Conservation (phyloP, 2,113 vertebrate species). For the Microcebus lehilahytsara region DNA sequence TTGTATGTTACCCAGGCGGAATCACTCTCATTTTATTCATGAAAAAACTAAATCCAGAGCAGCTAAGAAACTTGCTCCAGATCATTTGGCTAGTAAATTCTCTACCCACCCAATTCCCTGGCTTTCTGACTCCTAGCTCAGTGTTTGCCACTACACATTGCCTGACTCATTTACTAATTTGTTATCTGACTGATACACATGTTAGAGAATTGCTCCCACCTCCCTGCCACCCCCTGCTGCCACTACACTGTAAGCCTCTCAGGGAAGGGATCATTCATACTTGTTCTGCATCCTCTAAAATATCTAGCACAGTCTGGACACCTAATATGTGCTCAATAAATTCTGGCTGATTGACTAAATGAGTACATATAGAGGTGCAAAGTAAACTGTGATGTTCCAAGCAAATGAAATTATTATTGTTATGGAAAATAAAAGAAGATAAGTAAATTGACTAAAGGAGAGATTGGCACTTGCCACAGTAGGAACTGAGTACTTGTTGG, state of each 20-base stretch:
- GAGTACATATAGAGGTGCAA: neutral
- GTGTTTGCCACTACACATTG: neutral
- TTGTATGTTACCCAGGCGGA: too few relatives aligned
- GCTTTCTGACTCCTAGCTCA: neutral
- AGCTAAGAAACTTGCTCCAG: neutral
- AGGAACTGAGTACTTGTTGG: neutral
- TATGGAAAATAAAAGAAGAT: neutral
- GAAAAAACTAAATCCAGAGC: constrained; percentile 28
- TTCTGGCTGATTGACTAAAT: neutral
- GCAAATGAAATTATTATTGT: neutral
- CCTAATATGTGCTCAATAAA: constrained; percentile 9
- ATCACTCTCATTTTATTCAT: neutral
- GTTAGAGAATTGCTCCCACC: neutral
- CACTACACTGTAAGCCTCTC: neutral
- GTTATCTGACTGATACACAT: neutral
- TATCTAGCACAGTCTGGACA: neutral
- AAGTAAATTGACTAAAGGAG: neutral
- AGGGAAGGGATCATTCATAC: neutral
- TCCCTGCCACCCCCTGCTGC: neutral
- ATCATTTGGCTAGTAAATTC: neutral
- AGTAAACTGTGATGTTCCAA: neutral
- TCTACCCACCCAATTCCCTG: neutral
- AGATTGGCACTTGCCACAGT: neutral
- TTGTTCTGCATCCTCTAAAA: constrained; percentile 24
- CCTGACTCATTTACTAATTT: neutral